Conservation (phyloP, 2,888 invertebrate species). For the Tromatobia lineatoria region DNA sequence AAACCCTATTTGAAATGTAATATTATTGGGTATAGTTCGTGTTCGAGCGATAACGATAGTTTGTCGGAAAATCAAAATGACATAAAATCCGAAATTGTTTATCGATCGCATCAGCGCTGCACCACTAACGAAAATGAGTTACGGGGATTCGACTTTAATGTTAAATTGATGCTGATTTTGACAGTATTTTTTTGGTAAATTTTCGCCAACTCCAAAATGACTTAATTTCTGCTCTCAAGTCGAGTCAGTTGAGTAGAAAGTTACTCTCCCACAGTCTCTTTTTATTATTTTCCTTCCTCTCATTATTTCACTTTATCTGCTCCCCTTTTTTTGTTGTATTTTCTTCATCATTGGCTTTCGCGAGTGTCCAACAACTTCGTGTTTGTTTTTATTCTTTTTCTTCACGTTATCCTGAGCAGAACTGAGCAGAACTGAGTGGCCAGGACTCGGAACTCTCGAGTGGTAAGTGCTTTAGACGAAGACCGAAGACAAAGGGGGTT, state of each 20-base stretch:
- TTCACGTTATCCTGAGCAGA: slow-evolving; percentile 17
- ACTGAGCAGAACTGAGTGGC: background rate
- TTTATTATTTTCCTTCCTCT: background rate
- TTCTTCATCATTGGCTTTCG: background rate
- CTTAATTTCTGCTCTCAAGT: background rate
- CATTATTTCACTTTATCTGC: background rate
- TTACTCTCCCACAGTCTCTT: background rate
- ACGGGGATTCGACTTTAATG: no score
- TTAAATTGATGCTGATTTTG: no score
- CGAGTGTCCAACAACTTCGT: slow-evolving; percentile 16
- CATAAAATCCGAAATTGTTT: no score
- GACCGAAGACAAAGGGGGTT: slow-evolving; percentile 1
- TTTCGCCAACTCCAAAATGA: no score
- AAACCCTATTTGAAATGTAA: no score
- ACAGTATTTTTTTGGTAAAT: no score
- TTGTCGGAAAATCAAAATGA: no score
- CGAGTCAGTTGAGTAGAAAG: background rate
- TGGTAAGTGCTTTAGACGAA: slow-evolving; percentile 43
- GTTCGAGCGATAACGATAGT: no score
- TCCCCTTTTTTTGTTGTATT: background rate
- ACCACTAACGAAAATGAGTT: no score
- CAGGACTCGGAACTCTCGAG: slow-evolving; percentile 10
- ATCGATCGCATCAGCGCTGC: no score
- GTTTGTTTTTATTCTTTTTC: background rate
- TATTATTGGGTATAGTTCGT: no score